A percentile compares a stretch with the other conserved stretches of the same genome.
These are phyloP conservation scores for Drosophila engyochracea DNA, from an alignment of 2,888 invertebrate genomes.

Conservation along the genomic window DNA sequence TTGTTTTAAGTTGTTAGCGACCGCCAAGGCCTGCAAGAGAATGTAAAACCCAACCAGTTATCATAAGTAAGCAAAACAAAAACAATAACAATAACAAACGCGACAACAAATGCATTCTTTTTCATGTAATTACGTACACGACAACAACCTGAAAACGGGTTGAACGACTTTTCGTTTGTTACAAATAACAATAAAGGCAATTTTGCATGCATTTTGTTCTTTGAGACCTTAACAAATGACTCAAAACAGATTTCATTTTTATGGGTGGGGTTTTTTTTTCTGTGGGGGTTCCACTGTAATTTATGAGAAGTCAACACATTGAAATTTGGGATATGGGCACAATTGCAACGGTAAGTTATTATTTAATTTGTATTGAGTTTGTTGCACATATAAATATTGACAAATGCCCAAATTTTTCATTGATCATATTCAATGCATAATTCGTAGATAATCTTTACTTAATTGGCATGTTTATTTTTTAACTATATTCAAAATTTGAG, in stretches of 20 bases:
- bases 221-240: conserved; percentile 45
- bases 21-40: conserved; percentile 71
- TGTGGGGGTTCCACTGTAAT: neutral
- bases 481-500: neutral
- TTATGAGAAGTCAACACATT: neutral
- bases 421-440: neutral
- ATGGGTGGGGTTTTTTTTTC: conserved; percentile 29
- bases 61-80: conserved; percentile 18
- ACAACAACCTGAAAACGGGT: conserved; percentile 64
- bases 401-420: neutral
- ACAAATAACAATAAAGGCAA: conserved; percentile 28
- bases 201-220: conserved; percentile 49
- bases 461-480: conserved; percentile 16
- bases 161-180: conserved; percentile 65
- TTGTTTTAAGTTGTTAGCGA: conserved; percentile 14
- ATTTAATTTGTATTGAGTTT: neutral
- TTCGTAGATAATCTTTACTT: conserved; percentile 4
- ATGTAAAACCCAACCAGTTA: conserved; percentile 61
- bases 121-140: conserved; percentile 40
- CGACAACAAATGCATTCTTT: conserved; percentile 50
- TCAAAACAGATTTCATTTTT: conserved; percentile 21
- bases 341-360: conserved; percentile 13
- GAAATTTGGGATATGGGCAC: conserved; percentile 3
- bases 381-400: neutral
- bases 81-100: conserved; percentile 30